A percentile compares a stretch with the other conserved stretches of the same genome.
These are phyloP conservation scores for Myotis daubentonii DNA, from an alignment of 2,797 vertebrate species.

Conservation along the genomic window DNA sequence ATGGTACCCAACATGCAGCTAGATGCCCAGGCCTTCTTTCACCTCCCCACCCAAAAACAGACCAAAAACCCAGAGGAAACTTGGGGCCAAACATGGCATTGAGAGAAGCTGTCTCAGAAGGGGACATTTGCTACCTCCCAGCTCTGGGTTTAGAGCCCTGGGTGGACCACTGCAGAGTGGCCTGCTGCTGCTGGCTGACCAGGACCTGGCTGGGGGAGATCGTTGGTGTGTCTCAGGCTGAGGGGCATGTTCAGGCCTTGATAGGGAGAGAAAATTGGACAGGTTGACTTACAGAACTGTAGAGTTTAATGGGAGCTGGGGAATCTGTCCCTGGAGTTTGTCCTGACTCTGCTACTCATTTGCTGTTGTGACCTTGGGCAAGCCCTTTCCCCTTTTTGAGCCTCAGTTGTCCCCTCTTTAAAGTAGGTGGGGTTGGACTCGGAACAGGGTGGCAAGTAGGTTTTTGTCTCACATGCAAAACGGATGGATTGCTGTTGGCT, in stretches of 20 bases:
- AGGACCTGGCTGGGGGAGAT: background rate
- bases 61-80: background rate
- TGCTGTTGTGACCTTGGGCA: background rate
- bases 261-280: background rate
- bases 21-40: background rate
- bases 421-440: background rate
- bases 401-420: background rate
- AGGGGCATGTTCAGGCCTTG: background rate
- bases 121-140: background rate
- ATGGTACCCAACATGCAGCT: background rate
- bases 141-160: background rate
- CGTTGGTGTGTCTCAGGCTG: background rate
- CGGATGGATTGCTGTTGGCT: background rate
- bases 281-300: background rate
- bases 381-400: background rate
- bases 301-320: background rate
- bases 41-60: background rate
- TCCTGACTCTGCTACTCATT: background rate
- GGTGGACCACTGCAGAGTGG: background rate
- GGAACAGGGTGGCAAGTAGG: background rate
- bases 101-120: background rate
- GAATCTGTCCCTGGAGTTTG: background rate
- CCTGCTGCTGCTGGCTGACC: background rate
- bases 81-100: background rate
- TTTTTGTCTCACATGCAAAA: background rate